phyloP scores from a whole-genome alignment of 2,888 invertebrate genomes.

The Lithophane leautieri region DNA sequence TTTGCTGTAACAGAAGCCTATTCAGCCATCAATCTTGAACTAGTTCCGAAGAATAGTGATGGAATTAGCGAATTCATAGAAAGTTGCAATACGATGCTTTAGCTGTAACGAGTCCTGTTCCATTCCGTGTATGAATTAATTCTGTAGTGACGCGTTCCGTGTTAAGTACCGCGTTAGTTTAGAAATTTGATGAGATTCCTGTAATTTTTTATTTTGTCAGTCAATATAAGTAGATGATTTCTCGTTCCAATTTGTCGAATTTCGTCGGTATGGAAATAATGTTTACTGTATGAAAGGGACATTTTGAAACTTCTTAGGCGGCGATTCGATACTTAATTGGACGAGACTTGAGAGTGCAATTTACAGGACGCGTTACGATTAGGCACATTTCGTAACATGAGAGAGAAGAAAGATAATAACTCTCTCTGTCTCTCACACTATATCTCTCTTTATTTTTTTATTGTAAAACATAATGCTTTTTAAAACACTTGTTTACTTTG shows the following conservation, averaged over 20 bases:
- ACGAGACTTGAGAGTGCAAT: no score
- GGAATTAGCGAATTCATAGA: slow-evolving; percentile 62
- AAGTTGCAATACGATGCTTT: slow-evolving; percentile 55
- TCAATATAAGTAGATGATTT: background rate
- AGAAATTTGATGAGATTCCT: slow-evolving; percentile 21
- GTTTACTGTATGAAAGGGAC: background rate
- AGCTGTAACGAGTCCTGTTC: slow-evolving; percentile 57
- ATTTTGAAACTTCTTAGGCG: no score
- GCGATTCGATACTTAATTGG: no score
- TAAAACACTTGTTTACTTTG: slow-evolving; percentile 2
- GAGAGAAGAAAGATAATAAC: no score
- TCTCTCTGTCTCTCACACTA: no score
- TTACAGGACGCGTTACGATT: no score
- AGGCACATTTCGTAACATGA: no score
- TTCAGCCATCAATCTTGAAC: slow-evolving; percentile 57
- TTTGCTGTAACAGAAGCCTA: slow-evolving; percentile 44
- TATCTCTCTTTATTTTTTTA: background rate
- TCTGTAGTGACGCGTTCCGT: slow-evolving; percentile 7
- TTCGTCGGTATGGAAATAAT: background rate
- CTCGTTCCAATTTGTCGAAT: background rate
- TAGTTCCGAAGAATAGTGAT: slow-evolving; percentile 34
- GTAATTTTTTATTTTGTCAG: background rate
- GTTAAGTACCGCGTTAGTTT: slow-evolving; percentile 14
- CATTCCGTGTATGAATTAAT: slow-evolving; percentile 57
- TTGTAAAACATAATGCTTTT: background rate